Percentiles rank a stretch among this genome's conserved stretches.
phyloP scores from a whole-genome alignment of 2,888 invertebrate genomes.

The Agrochola circellaris region DNA sequence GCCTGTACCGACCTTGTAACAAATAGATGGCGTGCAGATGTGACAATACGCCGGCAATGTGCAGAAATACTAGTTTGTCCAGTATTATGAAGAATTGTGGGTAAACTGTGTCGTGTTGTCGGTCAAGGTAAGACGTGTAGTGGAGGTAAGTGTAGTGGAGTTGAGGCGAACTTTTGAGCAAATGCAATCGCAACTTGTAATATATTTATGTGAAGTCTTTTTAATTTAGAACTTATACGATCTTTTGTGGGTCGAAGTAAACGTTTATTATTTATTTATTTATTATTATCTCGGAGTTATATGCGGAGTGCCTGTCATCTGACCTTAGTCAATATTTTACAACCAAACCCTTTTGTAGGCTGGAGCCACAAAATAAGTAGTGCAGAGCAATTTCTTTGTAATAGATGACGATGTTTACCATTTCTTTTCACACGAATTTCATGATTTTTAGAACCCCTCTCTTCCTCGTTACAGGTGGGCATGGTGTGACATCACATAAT shows the following conservation, averaged over 20 bases:
- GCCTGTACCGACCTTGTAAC: constrained; percentile 62
- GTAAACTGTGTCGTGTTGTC: neutral
- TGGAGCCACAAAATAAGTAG: neutral
- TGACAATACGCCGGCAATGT: constrained; percentile 43
- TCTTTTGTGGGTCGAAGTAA: neutral
- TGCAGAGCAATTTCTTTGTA: neutral
- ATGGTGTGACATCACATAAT: too few species aligned
- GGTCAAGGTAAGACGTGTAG: constrained; percentile 36
- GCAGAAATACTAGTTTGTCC: constrained; percentile 58
- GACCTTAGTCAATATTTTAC: neutral
- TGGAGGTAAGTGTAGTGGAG: neutral
- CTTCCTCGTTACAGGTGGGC: too few species aligned
- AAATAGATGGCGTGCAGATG: constrained; percentile 66
- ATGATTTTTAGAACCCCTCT: neutral
- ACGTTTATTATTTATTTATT: neutral
- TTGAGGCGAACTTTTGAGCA: neutral
- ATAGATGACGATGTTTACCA: neutral
- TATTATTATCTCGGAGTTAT: neutral
- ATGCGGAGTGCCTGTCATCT: neutral
- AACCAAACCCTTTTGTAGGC: neutral
- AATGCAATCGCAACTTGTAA: neutral
- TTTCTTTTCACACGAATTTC: neutral
- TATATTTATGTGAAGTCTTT: neutral
- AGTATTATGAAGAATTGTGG: constrained; percentile 13
- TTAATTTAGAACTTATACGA: neutral